These are phyloP conservation scores for Balearica regulorum DNA, from an alignment of 2,797 vertebrate species.

Conservation along the genomic window DNA sequence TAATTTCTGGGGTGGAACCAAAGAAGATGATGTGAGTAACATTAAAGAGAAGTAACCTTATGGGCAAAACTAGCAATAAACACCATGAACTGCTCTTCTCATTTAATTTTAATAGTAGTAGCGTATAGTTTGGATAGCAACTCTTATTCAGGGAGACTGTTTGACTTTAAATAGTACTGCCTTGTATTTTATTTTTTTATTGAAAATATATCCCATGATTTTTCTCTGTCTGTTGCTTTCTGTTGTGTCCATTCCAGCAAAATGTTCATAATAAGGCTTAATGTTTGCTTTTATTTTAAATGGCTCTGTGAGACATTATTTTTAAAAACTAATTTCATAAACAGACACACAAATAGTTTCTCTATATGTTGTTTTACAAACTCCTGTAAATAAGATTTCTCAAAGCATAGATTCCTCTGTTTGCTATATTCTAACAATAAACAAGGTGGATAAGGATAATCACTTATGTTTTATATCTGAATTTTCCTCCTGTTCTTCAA, in stretches of 20 bases:
- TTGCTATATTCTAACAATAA: neutral
- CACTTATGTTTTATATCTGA: neutral
- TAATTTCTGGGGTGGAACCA: conserved; percentile 98
- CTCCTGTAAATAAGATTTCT: neutral
- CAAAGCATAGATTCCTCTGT: neutral
- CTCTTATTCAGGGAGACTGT: neutral
- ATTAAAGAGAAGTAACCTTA: neutral
- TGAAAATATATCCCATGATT: neutral
- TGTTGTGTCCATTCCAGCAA: neutral
- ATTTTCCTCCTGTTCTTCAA: neutral
- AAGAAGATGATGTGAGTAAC: conserved; percentile 94
- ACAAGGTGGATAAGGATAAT: neutral
- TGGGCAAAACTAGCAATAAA: neutral
- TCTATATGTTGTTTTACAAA: neutral
- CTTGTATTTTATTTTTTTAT: neutral
- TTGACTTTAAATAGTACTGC: neutral
- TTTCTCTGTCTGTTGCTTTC: neutral
- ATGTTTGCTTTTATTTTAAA: neutral
- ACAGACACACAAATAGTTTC: neutral
- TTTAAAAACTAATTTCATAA: neutral
- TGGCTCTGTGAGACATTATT: neutral
- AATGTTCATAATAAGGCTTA: neutral
- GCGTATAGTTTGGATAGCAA: neutral
- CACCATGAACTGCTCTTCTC: neutral
- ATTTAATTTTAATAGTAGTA: neutral